phyloP scores from a whole-genome alignment of 2,888 invertebrate genomes.

The Pristionchus exspectatus region DNA sequence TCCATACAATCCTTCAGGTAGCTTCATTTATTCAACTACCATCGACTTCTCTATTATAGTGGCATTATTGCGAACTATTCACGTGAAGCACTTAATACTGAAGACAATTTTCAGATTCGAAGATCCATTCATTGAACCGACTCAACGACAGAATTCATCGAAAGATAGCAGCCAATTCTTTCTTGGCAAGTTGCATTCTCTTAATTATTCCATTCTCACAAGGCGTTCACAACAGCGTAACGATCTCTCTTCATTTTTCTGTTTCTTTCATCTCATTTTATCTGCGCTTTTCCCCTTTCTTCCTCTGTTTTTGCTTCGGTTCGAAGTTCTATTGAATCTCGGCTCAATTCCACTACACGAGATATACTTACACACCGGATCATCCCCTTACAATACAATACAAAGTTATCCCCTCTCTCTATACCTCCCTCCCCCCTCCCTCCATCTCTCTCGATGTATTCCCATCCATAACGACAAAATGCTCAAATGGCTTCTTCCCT shows the following conservation, averaged over 20 bases:
- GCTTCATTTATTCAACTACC: too few species aligned
- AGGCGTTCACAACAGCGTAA: not conserved
- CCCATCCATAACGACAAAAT: slow-evolving; percentile 26
- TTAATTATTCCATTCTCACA: not conserved
- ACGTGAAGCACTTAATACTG: too few species aligned
- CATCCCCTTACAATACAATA: slow-evolving; percentile 43
- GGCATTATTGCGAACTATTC: too few species aligned
- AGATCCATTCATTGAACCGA: slow-evolving; percentile 53
- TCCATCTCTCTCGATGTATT: not conserved
- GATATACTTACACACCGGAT: slow-evolving; percentile 43
- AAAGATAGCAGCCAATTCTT: slow-evolving; percentile 51
- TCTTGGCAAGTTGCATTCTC: slow-evolving; percentile 19
- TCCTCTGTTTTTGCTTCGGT: slow-evolving; percentile 3
- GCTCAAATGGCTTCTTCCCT: slow-evolving; percentile 53
- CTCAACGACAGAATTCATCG: slow-evolving; percentile 53
- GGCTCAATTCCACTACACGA: slow-evolving; percentile 36
- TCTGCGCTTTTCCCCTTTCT: not conserved
- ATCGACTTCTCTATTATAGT: too few species aligned
- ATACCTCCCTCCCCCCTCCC: not conserved
- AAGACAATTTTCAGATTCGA: slow-evolving; percentile 36
- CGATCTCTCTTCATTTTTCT: not conserved
- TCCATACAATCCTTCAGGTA: slow-evolving; percentile 13
- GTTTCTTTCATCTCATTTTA: not conserved
- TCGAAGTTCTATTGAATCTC: slow-evolving; percentile 36
- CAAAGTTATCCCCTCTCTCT: slow-evolving; percentile 11